Conservation (phyloP, 2,113 vertebrate species). For the Cnemophilus loriae region DNA sequence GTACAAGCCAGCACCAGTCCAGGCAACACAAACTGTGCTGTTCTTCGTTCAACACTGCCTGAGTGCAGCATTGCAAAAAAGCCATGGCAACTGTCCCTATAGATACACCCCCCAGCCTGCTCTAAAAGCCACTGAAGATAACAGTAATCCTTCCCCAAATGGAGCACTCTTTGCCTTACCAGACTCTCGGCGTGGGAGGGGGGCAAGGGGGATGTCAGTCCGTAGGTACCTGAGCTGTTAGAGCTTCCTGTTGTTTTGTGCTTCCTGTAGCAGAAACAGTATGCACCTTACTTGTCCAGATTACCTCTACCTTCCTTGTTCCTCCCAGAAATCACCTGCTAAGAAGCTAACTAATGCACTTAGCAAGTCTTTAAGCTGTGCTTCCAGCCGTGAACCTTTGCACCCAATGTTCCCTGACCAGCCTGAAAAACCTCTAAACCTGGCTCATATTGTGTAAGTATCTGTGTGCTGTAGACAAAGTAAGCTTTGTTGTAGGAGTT, state of each 20-base stretch:
- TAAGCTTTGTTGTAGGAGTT: background rate
- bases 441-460: constrained; percentile 97
- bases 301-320: constrained; percentile 67
- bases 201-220: background rate
- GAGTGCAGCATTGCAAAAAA: background rate
- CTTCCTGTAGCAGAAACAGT: constrained; percentile 36
- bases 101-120: background rate
- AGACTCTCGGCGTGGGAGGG: background rate
- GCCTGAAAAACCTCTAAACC: constrained; percentile 94
- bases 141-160: background rate
- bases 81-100: background rate
- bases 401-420: constrained; percentile 93
- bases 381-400: constrained; percentile 91
- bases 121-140: background rate
- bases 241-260: constrained; percentile 39
- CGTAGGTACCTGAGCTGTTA: background rate
- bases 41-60: background rate
- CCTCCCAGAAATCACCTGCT: constrained; percentile 94
- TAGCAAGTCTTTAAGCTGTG: constrained; percentile 98
- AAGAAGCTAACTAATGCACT: constrained; percentile 97
- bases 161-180: background rate
- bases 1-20: background rate
- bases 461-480: background rate
- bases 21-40: background rate
- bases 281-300: constrained; percentile 55